phyloP scores from a whole-genome alignment of 2,113 vertebrate species.

The Thalassoma bifasciatum region DNA sequence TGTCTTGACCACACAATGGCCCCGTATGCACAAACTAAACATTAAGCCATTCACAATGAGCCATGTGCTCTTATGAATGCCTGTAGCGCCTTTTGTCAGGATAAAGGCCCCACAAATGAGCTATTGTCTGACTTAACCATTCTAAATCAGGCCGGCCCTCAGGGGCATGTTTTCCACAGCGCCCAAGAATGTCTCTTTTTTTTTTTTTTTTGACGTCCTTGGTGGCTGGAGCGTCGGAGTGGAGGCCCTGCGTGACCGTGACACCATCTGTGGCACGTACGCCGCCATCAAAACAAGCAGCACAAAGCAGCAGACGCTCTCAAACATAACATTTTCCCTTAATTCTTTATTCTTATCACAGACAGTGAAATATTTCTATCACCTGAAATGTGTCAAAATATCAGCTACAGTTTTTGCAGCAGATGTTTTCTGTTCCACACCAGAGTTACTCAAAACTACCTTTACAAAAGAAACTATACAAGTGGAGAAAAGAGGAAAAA shows the following conservation, averaged over 20 bases:
- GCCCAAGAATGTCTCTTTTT: slow-evolving; percentile 65
- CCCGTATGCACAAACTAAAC: slow-evolving; percentile 58
- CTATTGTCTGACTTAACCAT: slow-evolving; percentile 71
- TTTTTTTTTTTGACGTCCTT: slow-evolving; percentile 30
- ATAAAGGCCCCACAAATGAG: slow-evolving; percentile 75
- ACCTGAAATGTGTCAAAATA: too few species aligned
- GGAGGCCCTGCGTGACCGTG: slow-evolving; percentile 32
- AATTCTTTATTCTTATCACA: too few species aligned
- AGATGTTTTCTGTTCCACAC: too few species aligned
- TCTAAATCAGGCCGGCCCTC: slow-evolving; percentile 70
- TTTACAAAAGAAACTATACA: too few species aligned
- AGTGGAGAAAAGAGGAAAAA: too few species aligned
- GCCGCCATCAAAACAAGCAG: slow-evolving; percentile 14
- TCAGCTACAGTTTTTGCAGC: too few species aligned
- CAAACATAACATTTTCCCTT: too few species aligned
- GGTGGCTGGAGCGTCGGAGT: slow-evolving; percentile 30
- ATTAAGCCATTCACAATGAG: slow-evolving; percentile 75
- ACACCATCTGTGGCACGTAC: slow-evolving; percentile 41
- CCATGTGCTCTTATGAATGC: slow-evolving; percentile 64
- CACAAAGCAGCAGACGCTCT: too few species aligned
- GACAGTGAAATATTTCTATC: too few species aligned
- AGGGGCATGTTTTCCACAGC: slow-evolving; percentile 60
- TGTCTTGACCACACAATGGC: slow-evolving; percentile 72
- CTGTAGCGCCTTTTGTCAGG: slow-evolving; percentile 69
- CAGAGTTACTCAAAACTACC: too few species aligned